Base-by-base conservation (phyloP, 2,888 invertebrate genomes). In the Nymphalis c-album region DNA sequence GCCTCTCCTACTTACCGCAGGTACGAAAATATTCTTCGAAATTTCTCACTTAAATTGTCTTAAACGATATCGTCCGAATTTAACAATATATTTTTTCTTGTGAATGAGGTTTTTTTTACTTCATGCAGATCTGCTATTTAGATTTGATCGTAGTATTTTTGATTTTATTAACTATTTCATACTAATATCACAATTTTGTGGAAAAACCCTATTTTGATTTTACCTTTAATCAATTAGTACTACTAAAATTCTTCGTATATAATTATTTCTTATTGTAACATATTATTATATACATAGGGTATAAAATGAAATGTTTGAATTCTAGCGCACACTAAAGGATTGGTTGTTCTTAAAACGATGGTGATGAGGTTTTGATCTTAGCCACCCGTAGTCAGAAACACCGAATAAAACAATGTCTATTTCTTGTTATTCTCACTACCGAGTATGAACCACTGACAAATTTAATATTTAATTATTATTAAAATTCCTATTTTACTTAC, bases 1-100 rank as follows among this genome's bases (percentile, higher is more conserved):
- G 97, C 87, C 94, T 98, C 80, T 96, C 97, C 80, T 98, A 97
- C 90, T 94, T 98, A 82, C 97, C 97, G 74, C 97, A 97, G 95
- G 97, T 97, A 94, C 91, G 92, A 46, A 46, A 40, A 26, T 51
- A 51, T 16, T 17, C 45, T 20, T 20, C 17, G 35, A 51, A 31
- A n/a, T 45, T 26, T 31, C 26, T 51, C 26, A 22, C 16, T 7
- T 46, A 47, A 26, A 20, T 0, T 31, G 20, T 26, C 16, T n/a
- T 10, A 50, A 50, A 18, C 7, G 1, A 20, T 8, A 48, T 40
- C 48, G 48, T 7, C 8, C 4, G 10, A 50, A 50, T 4, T 4
- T 13, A 3, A 13, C 40, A 13, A 40, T 13, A 40, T 40, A 7
- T 35, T 35, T 35, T 35, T 40, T 40, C 26, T 40, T 4, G 40